Percentiles rank a stretch among this genome's conserved stretches.
These are phyloP conservation scores for Rhineura floridana DNA, from an alignment of 2,113 vertebrate genomes.

Conservation along the genomic window DNA sequence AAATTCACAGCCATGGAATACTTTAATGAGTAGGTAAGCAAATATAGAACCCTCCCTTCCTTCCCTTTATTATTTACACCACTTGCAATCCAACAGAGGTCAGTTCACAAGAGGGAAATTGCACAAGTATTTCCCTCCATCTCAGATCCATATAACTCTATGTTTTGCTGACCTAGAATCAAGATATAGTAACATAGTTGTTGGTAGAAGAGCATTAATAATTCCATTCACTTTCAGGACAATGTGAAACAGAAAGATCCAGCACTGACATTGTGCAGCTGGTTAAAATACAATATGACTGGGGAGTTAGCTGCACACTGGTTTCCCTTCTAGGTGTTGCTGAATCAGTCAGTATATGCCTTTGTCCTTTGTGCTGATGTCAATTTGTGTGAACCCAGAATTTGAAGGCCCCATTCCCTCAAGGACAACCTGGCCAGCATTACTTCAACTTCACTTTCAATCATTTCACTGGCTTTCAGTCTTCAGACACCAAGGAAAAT, in stretches of 20 bases:
- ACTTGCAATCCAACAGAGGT: conserved; percentile 7
- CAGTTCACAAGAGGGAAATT: conserved; percentile 52
- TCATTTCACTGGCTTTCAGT: not conserved
- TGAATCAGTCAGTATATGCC: not conserved
- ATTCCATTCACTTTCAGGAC: not conserved
- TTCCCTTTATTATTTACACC: conserved; percentile 15
- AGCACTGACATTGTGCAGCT: not conserved
- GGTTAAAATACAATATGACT: not conserved
- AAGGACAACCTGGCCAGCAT: not conserved
- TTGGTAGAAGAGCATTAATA: conserved; percentile 22
- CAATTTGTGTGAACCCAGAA: not conserved
- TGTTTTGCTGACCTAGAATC: conserved; percentile 29
- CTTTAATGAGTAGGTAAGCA: not conserved
- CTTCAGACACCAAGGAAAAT: not conserved
- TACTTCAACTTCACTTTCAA: not conserved
- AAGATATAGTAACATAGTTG: conserved; percentile 33
- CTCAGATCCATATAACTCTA: conserved; percentile 35
- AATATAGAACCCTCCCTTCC: not conserved
- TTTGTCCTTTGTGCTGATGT: not conserved
- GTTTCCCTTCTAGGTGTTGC: not conserved
- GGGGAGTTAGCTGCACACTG: not conserved
- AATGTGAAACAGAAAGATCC: not conserved
- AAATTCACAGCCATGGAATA: conserved; percentile 30
- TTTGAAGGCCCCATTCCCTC: not conserved
- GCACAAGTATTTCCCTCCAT: conserved; percentile 30